These are phyloP conservation scores for Sipha flava DNA, from an alignment of 1,140 invertebrate species.

Conservation along the genomic window DNA sequence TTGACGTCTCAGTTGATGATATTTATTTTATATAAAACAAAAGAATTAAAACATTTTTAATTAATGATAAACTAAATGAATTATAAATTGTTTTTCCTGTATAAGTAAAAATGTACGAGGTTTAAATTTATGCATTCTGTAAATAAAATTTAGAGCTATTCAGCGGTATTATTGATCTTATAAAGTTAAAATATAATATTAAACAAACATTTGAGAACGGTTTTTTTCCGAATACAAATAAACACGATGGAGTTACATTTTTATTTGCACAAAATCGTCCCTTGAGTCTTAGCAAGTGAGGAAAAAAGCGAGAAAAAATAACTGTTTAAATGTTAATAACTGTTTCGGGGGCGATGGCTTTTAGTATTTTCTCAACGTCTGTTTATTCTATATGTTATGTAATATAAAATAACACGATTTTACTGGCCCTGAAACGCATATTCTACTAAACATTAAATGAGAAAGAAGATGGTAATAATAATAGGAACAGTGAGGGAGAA, in stretches of 20 bases:
- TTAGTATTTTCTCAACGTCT: background rate
- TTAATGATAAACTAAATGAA: too few relatives aligned
- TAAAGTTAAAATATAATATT: background rate
- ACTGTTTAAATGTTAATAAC: slow-evolving; percentile 1
- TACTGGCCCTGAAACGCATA: background rate
- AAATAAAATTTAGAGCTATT: too few relatives aligned
- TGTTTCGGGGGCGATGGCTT: background rate
- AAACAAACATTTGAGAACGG: background rate
- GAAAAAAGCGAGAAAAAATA: background rate
- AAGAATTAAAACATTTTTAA: too few relatives aligned
- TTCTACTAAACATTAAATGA: background rate
- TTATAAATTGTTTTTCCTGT: too few relatives aligned
- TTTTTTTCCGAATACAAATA: background rate
- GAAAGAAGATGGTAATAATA: too few relatives aligned
- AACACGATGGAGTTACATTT: background rate
- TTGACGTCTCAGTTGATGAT: too few relatives aligned
- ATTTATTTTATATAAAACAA: too few relatives aligned
- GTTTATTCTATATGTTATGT: background rate
- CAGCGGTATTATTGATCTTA: too few relatives aligned
- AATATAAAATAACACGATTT: background rate
- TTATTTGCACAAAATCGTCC: background rate
- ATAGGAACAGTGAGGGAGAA: too few relatives aligned
- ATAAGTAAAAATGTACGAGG: too few relatives aligned
- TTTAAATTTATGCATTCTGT: too few relatives aligned
- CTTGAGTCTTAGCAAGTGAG: background rate